Evolutionary conservation across 1,140 invertebrate species (phyloP).

Genomic region (Papilio helenus): DNA sequence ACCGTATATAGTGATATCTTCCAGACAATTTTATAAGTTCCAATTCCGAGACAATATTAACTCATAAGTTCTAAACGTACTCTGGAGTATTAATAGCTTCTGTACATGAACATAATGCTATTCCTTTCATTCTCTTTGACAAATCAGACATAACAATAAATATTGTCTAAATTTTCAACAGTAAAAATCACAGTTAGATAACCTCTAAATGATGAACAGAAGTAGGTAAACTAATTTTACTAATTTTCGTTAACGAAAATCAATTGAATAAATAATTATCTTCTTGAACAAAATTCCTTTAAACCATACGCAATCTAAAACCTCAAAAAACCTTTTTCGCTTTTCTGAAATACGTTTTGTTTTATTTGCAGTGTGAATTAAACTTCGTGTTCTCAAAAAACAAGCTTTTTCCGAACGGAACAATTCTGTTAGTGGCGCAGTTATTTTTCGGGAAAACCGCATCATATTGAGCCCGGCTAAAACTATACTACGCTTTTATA

Average conservation of each 20-base stretch:
- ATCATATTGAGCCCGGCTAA: not conserved
- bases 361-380: not conserved
- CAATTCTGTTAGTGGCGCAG: not conserved
- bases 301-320: not conserved
- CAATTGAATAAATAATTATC: not conserved
- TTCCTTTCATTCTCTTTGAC: not conserved
- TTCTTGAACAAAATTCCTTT: not conserved
- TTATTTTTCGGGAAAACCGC: not conserved
- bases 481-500: not conserved
- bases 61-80: not conserved
- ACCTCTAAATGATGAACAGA: too few relatives aligned
- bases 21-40: not conserved
- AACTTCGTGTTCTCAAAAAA: not conserved
- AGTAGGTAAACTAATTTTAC: too few relatives aligned
- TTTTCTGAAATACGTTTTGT: not conserved
- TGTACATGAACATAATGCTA: too few relatives aligned
- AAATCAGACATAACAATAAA: not conserved
- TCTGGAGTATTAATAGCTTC: not conserved
- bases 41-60: not conserved
- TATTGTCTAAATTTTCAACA: too few relatives aligned
- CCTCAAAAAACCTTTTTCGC: not conserved
- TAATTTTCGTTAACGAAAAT: too few relatives aligned
- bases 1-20: not conserved
- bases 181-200: too few relatives aligned
- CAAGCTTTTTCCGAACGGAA: conserved; percentile 4